Conservation (phyloP, 1,140 invertebrate species). For the Drosophila lacteicornis region DNA sequence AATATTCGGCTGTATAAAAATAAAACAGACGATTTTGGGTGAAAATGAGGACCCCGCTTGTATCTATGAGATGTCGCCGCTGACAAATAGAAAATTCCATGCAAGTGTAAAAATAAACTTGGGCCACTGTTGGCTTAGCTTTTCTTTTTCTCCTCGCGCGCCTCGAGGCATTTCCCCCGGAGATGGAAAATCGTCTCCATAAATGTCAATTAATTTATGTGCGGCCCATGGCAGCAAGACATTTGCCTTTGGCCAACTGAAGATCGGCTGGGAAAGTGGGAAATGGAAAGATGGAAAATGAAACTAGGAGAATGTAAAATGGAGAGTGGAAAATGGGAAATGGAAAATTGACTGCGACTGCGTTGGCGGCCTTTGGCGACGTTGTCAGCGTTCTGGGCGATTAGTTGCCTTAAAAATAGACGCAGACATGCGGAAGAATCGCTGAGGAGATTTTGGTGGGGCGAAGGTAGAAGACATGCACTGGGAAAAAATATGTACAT, state of each 20-base stretch:
- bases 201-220: conserved; percentile 81
- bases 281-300: conserved; percentile 6
- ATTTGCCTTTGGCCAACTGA: conserved; percentile 19
- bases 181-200: conserved; percentile 67
- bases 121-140: conserved; percentile 33
- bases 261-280: conserved; percentile 15
- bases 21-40: conserved; percentile 62
- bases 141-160: background rate
- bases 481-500: background rate
- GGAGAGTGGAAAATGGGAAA: conserved; percentile 24
- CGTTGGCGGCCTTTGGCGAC: conserved; percentile 57
- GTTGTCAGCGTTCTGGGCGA: conserved; percentile 69
- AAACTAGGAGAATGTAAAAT: conserved; percentile 13
- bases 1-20: conserved; percentile 76
- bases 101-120: conserved; percentile 68
- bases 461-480: conserved; percentile 1
- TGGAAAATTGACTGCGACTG: conserved; percentile 31
- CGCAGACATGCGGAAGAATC: conserved; percentile 73
- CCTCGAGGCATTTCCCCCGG: conserved; percentile 48
- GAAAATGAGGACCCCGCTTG: conserved; percentile 17
- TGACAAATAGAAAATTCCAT: conserved; percentile 78
- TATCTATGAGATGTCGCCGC: conserved; percentile 44
- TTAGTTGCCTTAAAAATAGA: conserved; percentile 75
- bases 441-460: conserved; percentile 15
- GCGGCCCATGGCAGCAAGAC: conserved; percentile 66